Conservation (phyloP, 2,888 invertebrate genomes). For the Rhagonycha fulva region DNA sequence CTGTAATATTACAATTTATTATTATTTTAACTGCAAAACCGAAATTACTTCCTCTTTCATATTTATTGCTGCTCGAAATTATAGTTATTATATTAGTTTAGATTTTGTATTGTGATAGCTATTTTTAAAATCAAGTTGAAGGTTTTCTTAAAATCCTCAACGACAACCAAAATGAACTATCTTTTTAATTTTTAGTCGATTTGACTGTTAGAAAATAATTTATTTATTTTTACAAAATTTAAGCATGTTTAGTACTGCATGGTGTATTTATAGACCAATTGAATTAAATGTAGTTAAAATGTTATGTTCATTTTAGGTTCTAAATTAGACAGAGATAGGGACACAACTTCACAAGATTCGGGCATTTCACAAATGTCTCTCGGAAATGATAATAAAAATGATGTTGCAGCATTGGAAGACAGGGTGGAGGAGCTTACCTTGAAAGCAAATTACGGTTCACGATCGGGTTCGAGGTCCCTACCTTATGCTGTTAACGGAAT, state of each 20-base stretch:
- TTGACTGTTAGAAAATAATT: background rate
- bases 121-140: background rate
- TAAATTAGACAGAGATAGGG: slow-evolving; percentile 63
- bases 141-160: background rate
- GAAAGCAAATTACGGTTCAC: slow-evolving; percentile 40
- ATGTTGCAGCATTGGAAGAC: slow-evolving; percentile 60
- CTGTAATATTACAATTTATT: too few species aligned
- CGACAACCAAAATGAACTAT: background rate
- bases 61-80: background rate
- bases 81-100: background rate
- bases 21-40: background rate
- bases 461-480: slow-evolving; percentile 45
- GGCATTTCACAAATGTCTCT: slow-evolving; percentile 86
- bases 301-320: slow-evolving; percentile 38
- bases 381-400: slow-evolving; percentile 55
- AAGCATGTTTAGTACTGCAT: background rate
- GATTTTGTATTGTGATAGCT: background rate
- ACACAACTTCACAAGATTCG: slow-evolving; percentile 82
- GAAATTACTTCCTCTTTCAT: background rate
- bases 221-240: background rate
- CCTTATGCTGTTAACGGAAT: slow-evolving; percentile 50
- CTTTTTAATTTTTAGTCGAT: background rate
- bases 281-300: background rate
- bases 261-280: background rate
- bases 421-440: slow-evolving; percentile 59